Percentiles rank a stretch among this genome's conserved stretches.
Conservation (phyloP, 2,113 vertebrate genomes). For the Halcyon senegalensis region DNA sequence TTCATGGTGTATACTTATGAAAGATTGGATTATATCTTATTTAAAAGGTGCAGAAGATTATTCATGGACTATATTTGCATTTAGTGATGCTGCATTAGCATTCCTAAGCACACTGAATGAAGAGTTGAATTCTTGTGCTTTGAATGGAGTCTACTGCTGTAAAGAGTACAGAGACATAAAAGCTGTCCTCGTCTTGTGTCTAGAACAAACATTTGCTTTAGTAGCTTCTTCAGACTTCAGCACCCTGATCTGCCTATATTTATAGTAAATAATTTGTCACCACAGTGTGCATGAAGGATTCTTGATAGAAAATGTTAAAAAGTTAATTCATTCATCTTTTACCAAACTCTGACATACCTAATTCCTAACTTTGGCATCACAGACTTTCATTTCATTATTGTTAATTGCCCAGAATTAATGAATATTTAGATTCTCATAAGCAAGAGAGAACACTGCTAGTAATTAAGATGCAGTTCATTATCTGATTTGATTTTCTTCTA, state of each 20-base stretch:
- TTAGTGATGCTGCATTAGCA: not conserved
- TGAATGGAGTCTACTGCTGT: not conserved
- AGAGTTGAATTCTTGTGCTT: not conserved
- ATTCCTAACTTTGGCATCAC: conserved; percentile 3
- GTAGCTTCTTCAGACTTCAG: not conserved
- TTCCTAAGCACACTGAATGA: not conserved
- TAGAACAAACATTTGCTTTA: not conserved
- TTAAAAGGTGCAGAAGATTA: not conserved
- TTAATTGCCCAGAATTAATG: conserved; percentile 59
- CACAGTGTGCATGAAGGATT: not conserved
- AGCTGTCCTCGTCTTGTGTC: not conserved
- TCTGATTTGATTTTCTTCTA: conserved; percentile 40
- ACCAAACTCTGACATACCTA: conserved; percentile 5
- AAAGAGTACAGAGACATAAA: not conserved
- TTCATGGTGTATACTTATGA: rapidly evolving
- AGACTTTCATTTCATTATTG: conserved; percentile 13
- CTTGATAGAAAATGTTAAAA: not conserved
- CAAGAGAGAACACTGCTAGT: not conserved
- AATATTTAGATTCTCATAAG: conserved; percentile 27
- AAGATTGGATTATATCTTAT: not conserved
- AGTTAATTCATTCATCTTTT: conserved; percentile 5
- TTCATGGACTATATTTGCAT: not conserved
- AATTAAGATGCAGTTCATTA: conserved; percentile 49
- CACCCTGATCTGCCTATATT: not conserved
- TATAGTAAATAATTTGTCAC: not conserved